Conservation (phyloP, 1,140 invertebrate genomes). For the Macrobrachium rosenbergii region DNA sequence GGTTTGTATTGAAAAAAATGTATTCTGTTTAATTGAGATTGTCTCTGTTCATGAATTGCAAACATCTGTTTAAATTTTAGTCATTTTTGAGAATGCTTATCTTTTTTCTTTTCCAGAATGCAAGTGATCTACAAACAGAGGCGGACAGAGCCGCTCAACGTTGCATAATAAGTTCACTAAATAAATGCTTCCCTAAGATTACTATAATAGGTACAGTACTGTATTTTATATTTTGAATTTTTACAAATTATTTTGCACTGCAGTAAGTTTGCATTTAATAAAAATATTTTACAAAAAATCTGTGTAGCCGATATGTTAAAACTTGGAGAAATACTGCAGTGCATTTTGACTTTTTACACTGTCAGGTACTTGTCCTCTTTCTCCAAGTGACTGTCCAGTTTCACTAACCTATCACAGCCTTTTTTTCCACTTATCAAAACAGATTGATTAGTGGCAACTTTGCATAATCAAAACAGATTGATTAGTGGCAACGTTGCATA, state of each 20-base stretch:
- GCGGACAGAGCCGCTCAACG: conserved; percentile 94
- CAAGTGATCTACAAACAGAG: conserved; percentile 96
- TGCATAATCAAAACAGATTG: too few species aligned
- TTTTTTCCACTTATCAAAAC: too few species aligned
- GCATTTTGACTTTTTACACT: too few species aligned
- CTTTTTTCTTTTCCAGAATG: conserved; percentile 75
- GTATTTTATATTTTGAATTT: too few species aligned
- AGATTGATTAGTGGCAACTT: too few species aligned
- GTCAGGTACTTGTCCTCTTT: too few species aligned
- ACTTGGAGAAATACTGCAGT: neutral
- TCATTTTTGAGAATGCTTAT: neutral
- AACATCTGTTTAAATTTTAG: neutral
- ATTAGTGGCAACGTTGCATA: too few species aligned
- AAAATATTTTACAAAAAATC: neutral
- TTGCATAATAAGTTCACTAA: conserved; percentile 90
- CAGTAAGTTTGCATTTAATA: neutral
- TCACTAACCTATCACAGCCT: too few species aligned
- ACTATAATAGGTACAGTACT: conserved; percentile 93
- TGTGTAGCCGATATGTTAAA: neutral
- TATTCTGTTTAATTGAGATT: too few species aligned
- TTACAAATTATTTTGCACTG: neutral
- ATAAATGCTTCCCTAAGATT: conserved; percentile 85
- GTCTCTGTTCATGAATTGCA: too few species aligned
- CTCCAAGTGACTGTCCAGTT: too few species aligned
- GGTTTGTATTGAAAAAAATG: neutral